Percentiles rank a stretch among this genome's conserved stretches.
phyloP scores from a whole-genome alignment of 2,888 invertebrate species.

The Brachycybe producta region DNA sequence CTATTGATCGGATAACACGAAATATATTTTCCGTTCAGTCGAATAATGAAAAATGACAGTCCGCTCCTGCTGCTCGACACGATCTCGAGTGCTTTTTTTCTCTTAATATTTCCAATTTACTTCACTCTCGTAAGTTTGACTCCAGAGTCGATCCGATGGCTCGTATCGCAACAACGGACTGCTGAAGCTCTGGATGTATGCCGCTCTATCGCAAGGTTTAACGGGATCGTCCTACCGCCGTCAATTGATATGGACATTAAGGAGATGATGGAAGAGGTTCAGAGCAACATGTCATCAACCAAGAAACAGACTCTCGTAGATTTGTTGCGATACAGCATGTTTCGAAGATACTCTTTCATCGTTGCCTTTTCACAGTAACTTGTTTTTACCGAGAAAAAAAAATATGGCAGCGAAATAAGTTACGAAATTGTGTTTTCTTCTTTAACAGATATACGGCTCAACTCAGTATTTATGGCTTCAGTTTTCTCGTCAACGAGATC shows the following conservation, averaged over 20 bases:
- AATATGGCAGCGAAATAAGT: too few species aligned
- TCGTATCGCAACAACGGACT: conserved; percentile 5
- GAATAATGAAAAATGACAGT: too few species aligned
- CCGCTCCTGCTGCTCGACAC: too few species aligned
- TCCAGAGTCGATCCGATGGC: conserved; percentile 11
- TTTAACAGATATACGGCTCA: conserved; percentile 9
- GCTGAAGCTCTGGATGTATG: not conserved
- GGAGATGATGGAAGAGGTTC: conserved; percentile 3
- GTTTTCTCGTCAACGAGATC: conserved; percentile 13
- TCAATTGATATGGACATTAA: conserved; percentile 5
- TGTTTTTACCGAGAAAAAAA: too few species aligned
- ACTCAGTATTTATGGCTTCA: conserved; percentile 12
- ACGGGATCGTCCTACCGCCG: conserved; percentile 1
- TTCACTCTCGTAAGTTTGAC: not conserved
- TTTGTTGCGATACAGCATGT: conserved; percentile 1
- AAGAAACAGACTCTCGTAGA: conserved; percentile 12
- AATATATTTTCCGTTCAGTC: too few species aligned
- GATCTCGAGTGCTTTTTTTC: too few species aligned
- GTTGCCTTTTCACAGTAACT: conserved; percentile 3
- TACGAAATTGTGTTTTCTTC: not conserved
- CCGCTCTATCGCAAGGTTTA: conserved; percentile 1
- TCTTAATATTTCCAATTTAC: too few species aligned
- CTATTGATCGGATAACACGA: too few species aligned
- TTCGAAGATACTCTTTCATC: conserved; percentile 3
- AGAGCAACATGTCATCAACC: not conserved